These are phyloP conservation scores for Chrysolophus pictus DNA, from an alignment of 2,797 vertebrate genomes.

Conservation along the genomic window DNA sequence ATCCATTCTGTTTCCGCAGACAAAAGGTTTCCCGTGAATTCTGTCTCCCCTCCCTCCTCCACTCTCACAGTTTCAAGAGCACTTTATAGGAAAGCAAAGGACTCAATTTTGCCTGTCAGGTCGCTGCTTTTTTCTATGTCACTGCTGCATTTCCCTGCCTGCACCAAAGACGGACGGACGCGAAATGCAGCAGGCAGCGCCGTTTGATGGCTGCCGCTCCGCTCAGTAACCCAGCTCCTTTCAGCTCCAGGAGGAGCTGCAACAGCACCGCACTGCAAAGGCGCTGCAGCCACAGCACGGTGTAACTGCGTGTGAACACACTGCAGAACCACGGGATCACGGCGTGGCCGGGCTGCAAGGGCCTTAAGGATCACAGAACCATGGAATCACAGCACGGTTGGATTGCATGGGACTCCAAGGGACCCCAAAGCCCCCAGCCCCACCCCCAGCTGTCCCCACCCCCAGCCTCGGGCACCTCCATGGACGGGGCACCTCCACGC, in stretches of 20 bases:
- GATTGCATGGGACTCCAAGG: too few species aligned
- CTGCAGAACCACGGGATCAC: too few species aligned
- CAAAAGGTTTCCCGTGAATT: background rate
- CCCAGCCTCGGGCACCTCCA: background rate
- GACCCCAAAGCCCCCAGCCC: too few species aligned
- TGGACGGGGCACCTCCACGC: too few species aligned
- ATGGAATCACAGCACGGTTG: background rate
- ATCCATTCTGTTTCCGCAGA: background rate
- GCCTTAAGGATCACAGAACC: accelerated
- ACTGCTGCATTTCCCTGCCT: background rate
- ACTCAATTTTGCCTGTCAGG: background rate
- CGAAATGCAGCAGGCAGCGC: background rate
- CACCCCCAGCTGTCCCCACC: background rate
- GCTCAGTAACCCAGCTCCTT: slow-evolving; percentile 54
- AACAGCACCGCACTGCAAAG: background rate
- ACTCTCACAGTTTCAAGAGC: background rate
- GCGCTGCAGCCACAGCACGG: background rate
- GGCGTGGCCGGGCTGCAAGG: too few species aligned
- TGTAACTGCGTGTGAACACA: accelerated
- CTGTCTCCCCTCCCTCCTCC: background rate
- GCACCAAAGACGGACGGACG: background rate
- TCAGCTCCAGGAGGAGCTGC: slow-evolving; percentile 32
- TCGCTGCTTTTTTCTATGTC: background rate
- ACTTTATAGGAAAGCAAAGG: accelerated
- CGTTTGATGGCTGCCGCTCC: background rate